Base-by-base conservation (phyloP, 2,797 vertebrate genomes). In the Coccyzus lansbergi region DNA sequence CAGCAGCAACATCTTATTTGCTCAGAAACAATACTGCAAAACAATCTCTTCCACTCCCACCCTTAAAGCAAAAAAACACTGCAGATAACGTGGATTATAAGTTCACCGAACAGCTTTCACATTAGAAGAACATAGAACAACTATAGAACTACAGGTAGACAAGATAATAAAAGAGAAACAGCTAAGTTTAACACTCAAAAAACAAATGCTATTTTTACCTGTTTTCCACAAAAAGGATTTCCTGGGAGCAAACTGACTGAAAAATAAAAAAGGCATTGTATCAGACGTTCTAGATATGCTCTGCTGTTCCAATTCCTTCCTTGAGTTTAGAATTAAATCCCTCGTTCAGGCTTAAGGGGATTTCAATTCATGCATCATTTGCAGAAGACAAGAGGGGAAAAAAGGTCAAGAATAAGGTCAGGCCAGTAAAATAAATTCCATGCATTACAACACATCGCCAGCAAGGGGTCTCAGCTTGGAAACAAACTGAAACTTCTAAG, bases 181-280 rank as follows among this genome's bases (percentile, higher is more conserved):
- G 44, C 80, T 91, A 83, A 62, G 42, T 81, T 92, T 58, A 87
- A 88, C 83, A 93, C 65, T 59, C 42, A 86, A 70, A 87, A 88
- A 67, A 86, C 88, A 78, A 62, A 56, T 93, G 63, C 86, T 92
- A 87, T 94, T 80, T 93, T 96, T 93, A 99, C 99, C 99, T 99
- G 98, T 98, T 99, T 98, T 99, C 99, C 98, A 98, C 97, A 97
- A 98, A 98, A 97, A 98, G 87, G 96, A 96, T 98, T 98, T 99
- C 99, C 96, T 98, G 98, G 97, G 98, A 98, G 97, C 98, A 98
- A 96, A 98, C 97, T 95, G 98, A 97, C 99, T 99, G 98, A 93
- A 98, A 98, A 97, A 98, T 93, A 97, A 97, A 95, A 97, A 97
- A 97, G 92, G 95, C 86, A 95, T 96, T 94, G 95, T 94, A 97